Evolutionary conservation across 2,888 invertebrate species (phyloP), one percentile per base, ranked within the genome.

Genomic region (Adela reaumurella): DNA sequence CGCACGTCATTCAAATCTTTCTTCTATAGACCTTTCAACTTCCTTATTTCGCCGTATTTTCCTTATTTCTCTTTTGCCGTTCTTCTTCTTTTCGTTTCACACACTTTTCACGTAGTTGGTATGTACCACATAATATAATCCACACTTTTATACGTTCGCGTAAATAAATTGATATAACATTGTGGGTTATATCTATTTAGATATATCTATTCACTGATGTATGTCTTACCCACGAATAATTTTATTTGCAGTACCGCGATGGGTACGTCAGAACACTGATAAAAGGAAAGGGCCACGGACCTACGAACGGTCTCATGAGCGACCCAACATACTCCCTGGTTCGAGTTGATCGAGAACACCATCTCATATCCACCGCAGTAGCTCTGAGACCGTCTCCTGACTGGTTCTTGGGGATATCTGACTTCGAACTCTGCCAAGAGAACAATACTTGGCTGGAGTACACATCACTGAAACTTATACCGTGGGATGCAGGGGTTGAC

Each of bases 301-400:
- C 3, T 3, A 8, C 14, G 35, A 35, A 76, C 46, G 76, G 76
- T 0, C 53, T 66, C 53, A 76, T 76, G 77, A 66, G 61, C 2
- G 67, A 67, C 46, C 69, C 72, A 0, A 74, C 74, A 0, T 68
- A 74, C 28, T 63, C 77, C 0, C 60, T 78, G 45, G 74, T 78
- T 58, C 62, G 77, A 43, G 74, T 70, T 0, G 76, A 77, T 52
- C 62, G 64, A n/a, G 56, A 60, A 45, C 73, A 77, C 54, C 77
- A 78, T 50, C 55, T 72, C 24, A 72, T 78, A 59, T 74, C 76
- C 11, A 54, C 74, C 16, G 67, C 65, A 0, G 65, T 76, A 5
- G 73, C 67, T 3, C 67, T 78, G 64, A 67, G 65, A 42, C 77
- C 78, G 0, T 77, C 77, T 0, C 78, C 78, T 0, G 77, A 78